Base-by-base conservation (phyloP, 2,888 invertebrate species). In the Acleris literana region DNA sequence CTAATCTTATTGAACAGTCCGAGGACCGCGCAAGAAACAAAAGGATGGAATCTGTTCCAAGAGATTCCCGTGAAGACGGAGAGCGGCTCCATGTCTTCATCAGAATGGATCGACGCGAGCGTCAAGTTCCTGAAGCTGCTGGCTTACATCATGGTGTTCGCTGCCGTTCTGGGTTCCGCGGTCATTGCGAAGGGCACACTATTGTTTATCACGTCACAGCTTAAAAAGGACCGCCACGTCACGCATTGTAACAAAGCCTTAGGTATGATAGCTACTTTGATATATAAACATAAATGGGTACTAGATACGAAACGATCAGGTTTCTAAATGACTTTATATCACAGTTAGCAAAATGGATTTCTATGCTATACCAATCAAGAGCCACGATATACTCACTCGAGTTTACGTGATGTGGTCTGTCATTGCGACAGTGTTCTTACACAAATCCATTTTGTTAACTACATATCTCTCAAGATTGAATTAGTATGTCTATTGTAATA, bases 11-110 rank as follows among this genome's bases (percentile, higher is more conserved):
- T 63, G 76, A 76, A 49, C 80, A 94, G 94, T 68, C 91, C 93
- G 78, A 83, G 93, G 70, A 92, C 93, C 71, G 86, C 91, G 44
- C 87, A 94, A 89, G 93, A 94, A 74, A 85, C 90, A 7, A 93
- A 94, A 79, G 92, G 94, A 90, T 98, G 97, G 97, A 96, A 97
- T 80, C 93, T 95, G 16, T 97, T 97, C 84, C 93, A 95, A 76
- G 94, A 95, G 75, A 93, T 95, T 11, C 96, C 96, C 1, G 93
- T 95, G 60, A 94, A 95, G 80, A 93, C 93, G 69, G 94, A 94
- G 69, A 94, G 94, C 46, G 95, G 96, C 49, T 96, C 97, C 1
- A 95, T 94, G 90, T 94, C 93, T 17, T 93, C 94, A 51, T 92
- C 92, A 0, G 93, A 90, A 71, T 95, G 94, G 85, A 89, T 96